A percentile compares a stretch with the other conserved stretches of the same genome.
Conservation (phyloP, 2,113 vertebrate genomes). For the Sitta europaea region DNA sequence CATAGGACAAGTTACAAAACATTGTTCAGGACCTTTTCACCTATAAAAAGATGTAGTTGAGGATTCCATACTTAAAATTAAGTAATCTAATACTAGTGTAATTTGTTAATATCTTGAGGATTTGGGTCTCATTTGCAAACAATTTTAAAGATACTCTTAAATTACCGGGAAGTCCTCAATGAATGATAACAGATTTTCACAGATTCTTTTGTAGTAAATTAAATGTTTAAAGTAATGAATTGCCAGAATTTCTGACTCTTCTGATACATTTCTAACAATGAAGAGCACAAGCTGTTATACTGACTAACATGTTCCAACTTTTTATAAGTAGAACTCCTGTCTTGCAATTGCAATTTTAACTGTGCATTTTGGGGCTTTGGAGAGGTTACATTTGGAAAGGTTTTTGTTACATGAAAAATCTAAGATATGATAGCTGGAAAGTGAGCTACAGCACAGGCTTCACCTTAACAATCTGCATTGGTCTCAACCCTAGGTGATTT, state of each 20-base stretch:
- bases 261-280: background rate
- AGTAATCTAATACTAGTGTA: background rate
- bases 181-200: background rate
- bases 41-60: background rate
- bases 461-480: background rate
- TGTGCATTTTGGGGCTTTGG: background rate
- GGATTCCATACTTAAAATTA: background rate
- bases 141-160: background rate
- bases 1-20: background rate
- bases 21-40: background rate
- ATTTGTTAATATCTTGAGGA: background rate
- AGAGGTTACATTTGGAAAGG: background rate
- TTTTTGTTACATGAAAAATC: background rate
- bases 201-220: background rate
- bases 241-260: background rate
- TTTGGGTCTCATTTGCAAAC: background rate
- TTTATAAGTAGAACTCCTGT: rapidly evolving
- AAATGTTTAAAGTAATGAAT: background rate
- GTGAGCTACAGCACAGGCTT: background rate
- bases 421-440: background rate
- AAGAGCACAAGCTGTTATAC: background rate
- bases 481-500: background rate
- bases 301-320: background rate
- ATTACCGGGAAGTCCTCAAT: rapidly evolving
- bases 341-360: background rate